phyloP scores from a whole-genome alignment of 2,888 invertebrate genomes.

The Gortyna flavago region DNA sequence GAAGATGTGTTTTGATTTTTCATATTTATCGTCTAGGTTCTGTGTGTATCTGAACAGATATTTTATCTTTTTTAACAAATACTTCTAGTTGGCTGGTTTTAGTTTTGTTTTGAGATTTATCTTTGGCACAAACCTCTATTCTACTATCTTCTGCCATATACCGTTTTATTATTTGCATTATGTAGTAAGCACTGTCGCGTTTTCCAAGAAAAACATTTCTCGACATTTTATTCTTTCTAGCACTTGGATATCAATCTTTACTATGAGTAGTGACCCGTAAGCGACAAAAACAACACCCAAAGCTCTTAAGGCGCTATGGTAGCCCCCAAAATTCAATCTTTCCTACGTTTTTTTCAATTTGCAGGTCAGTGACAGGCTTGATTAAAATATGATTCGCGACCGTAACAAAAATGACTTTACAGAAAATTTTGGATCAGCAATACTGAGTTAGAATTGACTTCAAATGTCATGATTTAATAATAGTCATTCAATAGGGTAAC shows the following conservation, averaged over 20 bases:
- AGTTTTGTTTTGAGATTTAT: neutral
- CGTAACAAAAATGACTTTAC: no score
- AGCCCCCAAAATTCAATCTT: neutral
- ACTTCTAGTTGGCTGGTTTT: neutral
- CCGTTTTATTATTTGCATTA: neutral
- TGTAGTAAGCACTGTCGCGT: neutral
- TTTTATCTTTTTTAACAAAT: neutral
- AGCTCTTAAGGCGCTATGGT: neutral
- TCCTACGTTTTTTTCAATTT: no score
- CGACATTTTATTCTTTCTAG: neutral
- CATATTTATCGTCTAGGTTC: conserved; percentile 2
- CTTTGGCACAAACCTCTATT: neutral
- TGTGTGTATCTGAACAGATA: neutral
- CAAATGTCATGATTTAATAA: no score
- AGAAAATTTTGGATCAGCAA: no score
- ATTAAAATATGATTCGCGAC: no score
- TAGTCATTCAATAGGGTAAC: no score
- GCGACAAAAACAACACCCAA: conserved; percentile 23
- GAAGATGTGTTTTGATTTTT: conserved; percentile 31
- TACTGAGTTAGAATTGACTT: no score
- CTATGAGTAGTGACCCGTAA: neutral
- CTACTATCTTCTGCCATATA: neutral
- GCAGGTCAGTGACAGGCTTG: no score
- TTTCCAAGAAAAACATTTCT: neutral
- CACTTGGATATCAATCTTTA: neutral